phyloP scores from a whole-genome alignment of 2,797 vertebrate genomes.

The Apodemus agrarius region DNA sequence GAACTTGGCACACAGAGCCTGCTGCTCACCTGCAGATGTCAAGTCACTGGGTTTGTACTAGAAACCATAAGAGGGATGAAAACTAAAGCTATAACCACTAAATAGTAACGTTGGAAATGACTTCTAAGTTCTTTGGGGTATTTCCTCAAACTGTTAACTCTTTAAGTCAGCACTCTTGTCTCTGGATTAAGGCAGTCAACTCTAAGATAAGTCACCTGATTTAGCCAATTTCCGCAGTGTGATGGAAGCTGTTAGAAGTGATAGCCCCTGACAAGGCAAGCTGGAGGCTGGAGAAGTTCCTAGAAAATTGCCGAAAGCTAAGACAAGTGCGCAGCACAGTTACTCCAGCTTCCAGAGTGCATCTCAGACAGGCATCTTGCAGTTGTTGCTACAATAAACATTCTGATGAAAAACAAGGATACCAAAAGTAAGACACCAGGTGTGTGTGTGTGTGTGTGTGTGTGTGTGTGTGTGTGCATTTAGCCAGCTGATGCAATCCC shows the following conservation, averaged over 20 bases:
- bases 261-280: background rate
- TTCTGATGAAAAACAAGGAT: slow-evolving; percentile 75
- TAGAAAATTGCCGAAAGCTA: background rate
- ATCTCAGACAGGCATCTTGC: slow-evolving; percentile 14
- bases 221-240: background rate
- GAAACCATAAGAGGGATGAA: background rate
- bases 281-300: background rate
- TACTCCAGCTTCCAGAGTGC: background rate
- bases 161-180: slow-evolving; percentile 15
- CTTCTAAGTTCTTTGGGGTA: background rate
- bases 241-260: background rate
- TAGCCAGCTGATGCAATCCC: slow-evolving; percentile 81
- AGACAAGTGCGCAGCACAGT: background rate
- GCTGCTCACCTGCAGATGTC: background rate
- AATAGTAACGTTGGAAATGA: background rate
- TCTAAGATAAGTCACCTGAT: background rate
- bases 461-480: background rate
- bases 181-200: background rate
- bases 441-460: background rate
- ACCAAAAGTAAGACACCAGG: slow-evolving; percentile 65
- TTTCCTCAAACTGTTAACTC: slow-evolving; percentile 3
- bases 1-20: background rate
- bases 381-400: slow-evolving; percentile 74
- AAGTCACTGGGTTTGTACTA: background rate
- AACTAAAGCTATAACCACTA: background rate